phyloP scores from a whole-genome alignment of 2,113 vertebrate species.

The Nothocercus nigrocapillus region DNA sequence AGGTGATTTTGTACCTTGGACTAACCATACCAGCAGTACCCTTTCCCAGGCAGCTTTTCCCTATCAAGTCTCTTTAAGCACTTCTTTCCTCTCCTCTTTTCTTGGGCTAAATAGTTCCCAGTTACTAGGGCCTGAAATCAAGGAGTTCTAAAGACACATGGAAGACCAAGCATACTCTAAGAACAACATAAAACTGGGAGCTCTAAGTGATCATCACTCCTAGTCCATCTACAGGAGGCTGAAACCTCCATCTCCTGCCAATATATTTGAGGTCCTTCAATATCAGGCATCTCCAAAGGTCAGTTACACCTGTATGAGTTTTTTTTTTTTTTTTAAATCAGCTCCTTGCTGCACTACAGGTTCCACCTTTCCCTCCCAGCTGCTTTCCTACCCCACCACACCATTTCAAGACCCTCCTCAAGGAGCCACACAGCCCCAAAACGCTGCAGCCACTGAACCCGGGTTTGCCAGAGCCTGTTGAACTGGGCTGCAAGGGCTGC shows the following conservation, averaged over 20 bases:
- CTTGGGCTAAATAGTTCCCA: not conserved
- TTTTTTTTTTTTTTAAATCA: not conserved
- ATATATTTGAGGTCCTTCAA: not conserved
- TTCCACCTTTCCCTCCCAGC: not conserved
- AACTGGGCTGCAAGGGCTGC: not conserved
- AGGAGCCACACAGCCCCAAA: not conserved
- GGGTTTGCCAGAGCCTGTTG: not conserved
- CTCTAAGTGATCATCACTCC: not conserved
- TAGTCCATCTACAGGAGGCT: not conserved
- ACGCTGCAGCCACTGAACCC: not conserved
- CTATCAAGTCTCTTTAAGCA: not conserved
- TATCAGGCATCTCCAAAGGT: not conserved
- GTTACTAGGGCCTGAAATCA: not conserved
- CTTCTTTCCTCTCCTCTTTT: not conserved
- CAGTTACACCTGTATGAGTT: not conserved
- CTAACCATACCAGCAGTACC: not conserved
- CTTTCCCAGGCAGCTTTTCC: not conserved
- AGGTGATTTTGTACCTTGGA: not conserved
- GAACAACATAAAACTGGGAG: not conserved
- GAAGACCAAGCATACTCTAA: not conserved
- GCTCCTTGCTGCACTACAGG: not conserved
- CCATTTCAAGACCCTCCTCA: not conserved
- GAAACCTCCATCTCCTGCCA: not conserved
- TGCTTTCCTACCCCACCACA: not conserved
- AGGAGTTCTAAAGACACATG: not conserved